Evolutionary conservation across 2,797 vertebrate genomes (phyloP).

Genomic region (Dicrostonyx torquatus): DNA sequence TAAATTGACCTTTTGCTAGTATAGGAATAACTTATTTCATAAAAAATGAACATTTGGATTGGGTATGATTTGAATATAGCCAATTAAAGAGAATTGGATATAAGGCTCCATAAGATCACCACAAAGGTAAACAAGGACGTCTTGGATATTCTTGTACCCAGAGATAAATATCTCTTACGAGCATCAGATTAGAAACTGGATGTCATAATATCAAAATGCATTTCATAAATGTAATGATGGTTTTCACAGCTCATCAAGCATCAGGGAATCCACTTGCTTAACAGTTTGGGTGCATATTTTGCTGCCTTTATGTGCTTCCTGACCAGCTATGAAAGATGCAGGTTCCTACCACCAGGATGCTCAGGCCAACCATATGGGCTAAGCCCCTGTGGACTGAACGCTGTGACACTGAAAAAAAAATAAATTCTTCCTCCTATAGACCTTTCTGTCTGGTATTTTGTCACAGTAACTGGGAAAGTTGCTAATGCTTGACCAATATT

Average conservation of each 20-base stretch:
- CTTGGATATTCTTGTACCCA: not conserved
- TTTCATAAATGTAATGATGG: not conserved
- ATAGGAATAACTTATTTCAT: constrained; percentile 44
- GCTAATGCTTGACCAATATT: not conserved
- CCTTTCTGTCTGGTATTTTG: not conserved
- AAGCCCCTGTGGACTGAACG: not conserved
- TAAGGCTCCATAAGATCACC: constrained; percentile 25
- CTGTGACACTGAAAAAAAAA: not conserved
- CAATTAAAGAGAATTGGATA: not conserved
- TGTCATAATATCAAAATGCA: not conserved
- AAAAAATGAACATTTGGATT: not conserved
- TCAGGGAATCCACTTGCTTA: not conserved
- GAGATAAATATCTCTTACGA: not conserved
- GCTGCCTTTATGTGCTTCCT: not conserved
- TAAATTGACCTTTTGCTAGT: constrained; percentile 42
- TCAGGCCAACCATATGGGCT: not conserved
- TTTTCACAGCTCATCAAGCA: not conserved
- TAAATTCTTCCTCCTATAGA: not conserved
- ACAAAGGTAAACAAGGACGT: not conserved
- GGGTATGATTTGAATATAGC: not conserved
- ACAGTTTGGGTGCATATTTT: not conserved
- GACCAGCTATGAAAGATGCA: not conserved
- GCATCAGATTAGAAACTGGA: not conserved
- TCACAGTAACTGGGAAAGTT: not conserved
- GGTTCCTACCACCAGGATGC: not conserved